Evolutionary conservation across 2,113 vertebrate genomes (phyloP).

Genomic region (Grammomys surdaster): DNA sequence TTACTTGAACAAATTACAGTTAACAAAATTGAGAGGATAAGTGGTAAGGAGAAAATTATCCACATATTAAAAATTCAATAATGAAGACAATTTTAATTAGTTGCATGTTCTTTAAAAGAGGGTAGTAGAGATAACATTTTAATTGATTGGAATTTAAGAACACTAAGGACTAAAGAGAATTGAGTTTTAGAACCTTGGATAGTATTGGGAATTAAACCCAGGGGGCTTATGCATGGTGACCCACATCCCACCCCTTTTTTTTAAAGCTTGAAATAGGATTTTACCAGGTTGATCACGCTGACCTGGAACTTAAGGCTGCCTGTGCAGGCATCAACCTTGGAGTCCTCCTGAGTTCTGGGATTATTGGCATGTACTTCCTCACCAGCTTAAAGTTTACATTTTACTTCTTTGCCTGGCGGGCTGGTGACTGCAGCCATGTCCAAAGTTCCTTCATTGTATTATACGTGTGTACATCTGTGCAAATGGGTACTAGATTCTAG

Average conservation of each 20-base stretch:
- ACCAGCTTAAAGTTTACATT: neutral
- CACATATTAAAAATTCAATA: slow-evolving; percentile 15
- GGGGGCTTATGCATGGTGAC: neutral
- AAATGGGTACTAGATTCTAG: neutral
- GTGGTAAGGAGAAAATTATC: neutral
- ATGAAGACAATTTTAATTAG: neutral
- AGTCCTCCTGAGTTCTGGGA: neutral
- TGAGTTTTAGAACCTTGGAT: neutral
- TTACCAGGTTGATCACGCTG: neutral
- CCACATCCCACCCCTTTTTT: neutral
- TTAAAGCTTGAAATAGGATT: neutral
- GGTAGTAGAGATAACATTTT: neutral
- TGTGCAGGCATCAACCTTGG: neutral
- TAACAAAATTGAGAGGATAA: slow-evolving; percentile 12
- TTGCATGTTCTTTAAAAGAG: neutral
- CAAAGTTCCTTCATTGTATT: neutral
- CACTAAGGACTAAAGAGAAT: neutral
- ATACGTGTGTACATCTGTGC: neutral
- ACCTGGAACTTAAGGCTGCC: neutral
- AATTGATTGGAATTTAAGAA: slow-evolving; percentile 6
- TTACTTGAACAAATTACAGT: slow-evolving; percentile 14
- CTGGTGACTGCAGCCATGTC: neutral
- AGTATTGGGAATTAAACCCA: neutral
- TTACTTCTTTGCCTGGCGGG: neutral
- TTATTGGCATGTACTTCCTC: neutral